Evolutionary conservation across 2,888 invertebrate genomes (phyloP), one percentile per base, ranked within the genome.

Genomic region (Rhorus exstirpatorius): DNA sequence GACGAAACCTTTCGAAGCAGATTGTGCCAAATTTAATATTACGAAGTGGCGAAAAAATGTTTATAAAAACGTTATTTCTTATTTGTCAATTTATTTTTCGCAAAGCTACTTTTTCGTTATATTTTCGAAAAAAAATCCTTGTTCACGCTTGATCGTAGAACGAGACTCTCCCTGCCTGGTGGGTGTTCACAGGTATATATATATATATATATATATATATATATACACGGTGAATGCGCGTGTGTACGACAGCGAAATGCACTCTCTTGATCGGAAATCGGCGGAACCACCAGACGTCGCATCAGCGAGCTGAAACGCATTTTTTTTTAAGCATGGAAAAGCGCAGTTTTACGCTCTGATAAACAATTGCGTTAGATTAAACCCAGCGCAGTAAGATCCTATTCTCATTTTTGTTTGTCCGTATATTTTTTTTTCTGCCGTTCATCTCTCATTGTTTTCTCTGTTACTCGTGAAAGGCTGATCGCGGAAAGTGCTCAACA

Each of bases 261-360:
- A 89, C 89, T 89, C 83, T 88, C 87, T 87, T 84, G 87, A 88
- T 87, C 86, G 87, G 85, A 84, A 83, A 84, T 86, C 83, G 85
- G 77, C 70, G 84, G 83, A 83, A 82, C 79, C 82, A 74, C 80
- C 70, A 44, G 46, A 51, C 58, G 60, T 31, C 74, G 46, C 81
- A 53, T 63, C 65, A 41, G 19, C n/a, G 70, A 35, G 68, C 61
- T 78, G 61, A 63, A 77, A 61, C 82, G 71, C 51, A 44, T 71
- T 68, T 71, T 63, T 68, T 78, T 81, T 60, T 67, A 35, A 17
- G 51, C 12, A 19, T 35, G 21, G 35, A 31, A 46, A 74, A 79
- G 71, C 76, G 65, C 65, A 65, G 70, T 74, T 51, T 79, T 70
- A 71, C 55, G 75, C 79, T 67, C 60, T 60, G 76, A 72, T 79